phyloP scores from a whole-genome alignment of 2,888 invertebrate genomes.

The Alcis repandata region DNA sequence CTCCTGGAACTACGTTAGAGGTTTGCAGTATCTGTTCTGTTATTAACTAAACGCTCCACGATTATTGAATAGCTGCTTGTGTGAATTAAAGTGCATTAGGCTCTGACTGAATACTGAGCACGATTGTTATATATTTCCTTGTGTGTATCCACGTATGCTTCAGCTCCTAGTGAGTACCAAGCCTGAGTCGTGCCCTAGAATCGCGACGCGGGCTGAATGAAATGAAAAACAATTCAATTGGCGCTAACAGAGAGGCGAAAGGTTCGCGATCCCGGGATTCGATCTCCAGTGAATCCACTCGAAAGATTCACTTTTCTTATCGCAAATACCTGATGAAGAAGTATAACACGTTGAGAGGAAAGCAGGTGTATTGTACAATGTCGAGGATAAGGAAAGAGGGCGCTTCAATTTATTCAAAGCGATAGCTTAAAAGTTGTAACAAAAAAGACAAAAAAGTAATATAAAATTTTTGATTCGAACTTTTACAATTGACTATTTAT shows the following conservation, averaged over 20 bases:
- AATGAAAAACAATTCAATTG: slow-evolving; percentile 27
- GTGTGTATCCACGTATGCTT: not conserved
- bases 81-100: too few species aligned
- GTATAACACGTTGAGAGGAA: not conserved
- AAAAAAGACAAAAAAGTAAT: too few species aligned
- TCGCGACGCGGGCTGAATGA: slow-evolving; percentile 13
- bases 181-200: slow-evolving; percentile 6
- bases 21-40: too few species aligned
- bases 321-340: not conserved
- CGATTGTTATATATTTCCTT: not conserved
- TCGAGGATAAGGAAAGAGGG: not conserved
- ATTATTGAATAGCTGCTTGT: not conserved
- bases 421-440: too few species aligned
- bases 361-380: not conserved
- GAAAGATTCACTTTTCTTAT: slow-evolving; percentile 4
- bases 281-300: not conserved
- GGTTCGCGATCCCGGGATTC: slow-evolving; percentile 14
- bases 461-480: too few species aligned
- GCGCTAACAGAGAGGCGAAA: slow-evolving; percentile 9
- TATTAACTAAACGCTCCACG: too few species aligned
- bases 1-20: too few species aligned
- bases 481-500: too few species aligned
- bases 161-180: not conserved
- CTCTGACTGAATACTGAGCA: too few species aligned
- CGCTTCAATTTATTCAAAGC: too few species aligned